Percentiles rank a stretch among this genome's conserved stretches.
These are phyloP conservation scores for Malurus cyaneus DNA, from an alignment of 2,113 vertebrate species.

Conservation along the genomic window DNA sequence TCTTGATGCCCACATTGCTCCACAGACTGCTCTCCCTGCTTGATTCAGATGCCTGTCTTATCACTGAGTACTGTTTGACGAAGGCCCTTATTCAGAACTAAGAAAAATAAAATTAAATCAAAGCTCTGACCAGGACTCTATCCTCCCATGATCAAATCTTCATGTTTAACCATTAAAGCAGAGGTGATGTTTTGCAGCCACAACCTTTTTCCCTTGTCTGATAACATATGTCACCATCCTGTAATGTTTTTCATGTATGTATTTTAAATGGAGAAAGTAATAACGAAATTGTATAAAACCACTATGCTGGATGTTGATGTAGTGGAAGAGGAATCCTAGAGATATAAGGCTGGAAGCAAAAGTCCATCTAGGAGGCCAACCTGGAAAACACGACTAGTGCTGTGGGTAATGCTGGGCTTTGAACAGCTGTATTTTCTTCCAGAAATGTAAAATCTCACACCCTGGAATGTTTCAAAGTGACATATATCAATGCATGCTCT, in stretches of 20 bases:
- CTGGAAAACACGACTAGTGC: conserved; percentile 39
- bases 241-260: neutral
- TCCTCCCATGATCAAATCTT: neutral
- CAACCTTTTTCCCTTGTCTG: neutral
- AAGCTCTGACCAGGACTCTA: neutral
- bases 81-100: neutral
- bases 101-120: neutral
- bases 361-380: neutral
- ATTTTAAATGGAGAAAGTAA: neutral
- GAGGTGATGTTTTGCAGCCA: neutral
- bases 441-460: neutral
- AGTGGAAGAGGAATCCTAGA: conserved; percentile 27
- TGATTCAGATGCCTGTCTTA: neutral
- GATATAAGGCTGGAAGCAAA: conserved; percentile 4
- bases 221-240: neutral
- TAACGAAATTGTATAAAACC: neutral
- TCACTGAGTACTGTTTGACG: neutral
- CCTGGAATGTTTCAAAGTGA: neutral
- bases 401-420: neutral
- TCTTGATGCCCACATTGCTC: neutral
- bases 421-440: conserved; percentile 5
- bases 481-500: neutral
- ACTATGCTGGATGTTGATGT: conserved; percentile 17
- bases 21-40: neutral
- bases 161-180: neutral